Percentiles rank a stretch among this genome's conserved stretches.
phyloP scores from a whole-genome alignment of 1,140 invertebrate genomes.

The Listronotus oregonensis region DNA sequence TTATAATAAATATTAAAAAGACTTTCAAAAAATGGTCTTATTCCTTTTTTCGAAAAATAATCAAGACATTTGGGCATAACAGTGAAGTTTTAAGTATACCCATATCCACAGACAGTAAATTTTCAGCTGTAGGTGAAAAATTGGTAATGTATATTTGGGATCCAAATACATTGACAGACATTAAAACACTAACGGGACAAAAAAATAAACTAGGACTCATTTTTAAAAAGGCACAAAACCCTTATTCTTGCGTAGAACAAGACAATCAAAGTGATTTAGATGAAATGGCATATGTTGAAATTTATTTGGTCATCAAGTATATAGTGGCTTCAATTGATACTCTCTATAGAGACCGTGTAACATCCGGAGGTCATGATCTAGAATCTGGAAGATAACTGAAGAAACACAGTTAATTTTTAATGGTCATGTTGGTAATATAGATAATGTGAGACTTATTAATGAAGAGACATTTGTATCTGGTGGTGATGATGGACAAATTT shows the following conservation, averaged over 20 bases:
- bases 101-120: constrained; percentile 84
- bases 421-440: constrained; percentile 79
- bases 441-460: constrained; percentile 87
- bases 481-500: constrained; percentile 85
- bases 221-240: constrained; percentile 85
- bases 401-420: constrained; percentile 96
- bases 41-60: constrained; percentile 58
- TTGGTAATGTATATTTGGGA: constrained; percentile 85
- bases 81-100: constrained; percentile 72
- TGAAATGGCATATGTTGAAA: constrained; percentile 96
- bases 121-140: constrained; percentile 80
- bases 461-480: constrained; percentile 91
- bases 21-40: constrained; percentile 61
- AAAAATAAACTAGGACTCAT: constrained; percentile 75
- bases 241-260: constrained; percentile 84
- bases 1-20: constrained; percentile 82
- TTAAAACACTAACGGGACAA: constrained; percentile 85
- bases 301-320: constrained; percentile 91
- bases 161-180: constrained; percentile 71
- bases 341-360: constrained; percentile 80
- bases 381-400: constrained; percentile 95
- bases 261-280: constrained; percentile 85
- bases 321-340: constrained; percentile 89
- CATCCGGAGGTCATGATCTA: constrained; percentile 88
- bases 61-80: constrained; percentile 62